Base-by-base conservation (phyloP, 1,140 invertebrate species). In the Drosophila kurseongensis region DNA sequence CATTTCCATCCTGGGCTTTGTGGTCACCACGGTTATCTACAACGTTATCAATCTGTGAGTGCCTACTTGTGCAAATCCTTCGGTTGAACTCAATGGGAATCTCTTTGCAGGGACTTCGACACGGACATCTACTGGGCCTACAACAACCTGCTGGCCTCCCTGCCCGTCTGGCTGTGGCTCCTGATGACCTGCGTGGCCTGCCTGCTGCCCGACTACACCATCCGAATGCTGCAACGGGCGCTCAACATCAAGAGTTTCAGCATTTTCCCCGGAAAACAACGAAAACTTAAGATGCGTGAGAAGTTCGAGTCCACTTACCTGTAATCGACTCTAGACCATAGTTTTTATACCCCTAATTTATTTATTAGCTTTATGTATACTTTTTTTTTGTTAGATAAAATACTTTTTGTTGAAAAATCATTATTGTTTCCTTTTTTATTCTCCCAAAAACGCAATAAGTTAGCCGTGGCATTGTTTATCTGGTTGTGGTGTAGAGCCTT, bases 41-140 rank as follows among this genome's bases (percentile, higher is more conserved):
- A 95, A 95, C 12, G 80, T 93, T 10, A 67, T 95, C 27, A 80
- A 94, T 77, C 58, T 94, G 95, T 96, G 92, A 95, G 95, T 67
- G 50, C 45, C 2, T 23, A 23, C 2, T 4, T 32, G 29, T 32
- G 29, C 6, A 8, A 8, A 32, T 7, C 29, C 6, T 7, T 32
- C 6, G 29, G 29, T 32, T 6, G 8, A 32, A 0, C 8, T 7
- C 29, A 32, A 32, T 32, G 8, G 29, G 8, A 32, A 32, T 32
- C 8, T 1, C 6, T 42, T 47, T 62, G 7, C 83, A 95, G 95
- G 32, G 89, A 92, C 78, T 93, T 94, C 45, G 94, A 95, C 76
- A 95, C 94, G 9, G 93, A 95, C 47, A 94, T 96, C 38, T 93
- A 94, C 4, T 94, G 94, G 63, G 94, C 95, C 0, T 95, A 95